Conservation (phyloP, 1,140 invertebrate genomes). For the Ganaspis sp. region DNA sequence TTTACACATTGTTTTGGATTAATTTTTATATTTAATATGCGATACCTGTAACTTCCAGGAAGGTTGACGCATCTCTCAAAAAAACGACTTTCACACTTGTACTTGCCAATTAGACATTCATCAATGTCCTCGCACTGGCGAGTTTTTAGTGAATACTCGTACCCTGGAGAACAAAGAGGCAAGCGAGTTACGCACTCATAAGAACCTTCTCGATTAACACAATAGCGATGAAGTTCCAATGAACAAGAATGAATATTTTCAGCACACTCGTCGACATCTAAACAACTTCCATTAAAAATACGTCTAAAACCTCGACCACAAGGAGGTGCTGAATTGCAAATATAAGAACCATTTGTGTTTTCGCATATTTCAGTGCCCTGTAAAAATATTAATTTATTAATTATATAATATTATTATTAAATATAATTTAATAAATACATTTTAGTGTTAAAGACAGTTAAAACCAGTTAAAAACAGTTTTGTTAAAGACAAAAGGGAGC, state of each 20-base stretch:
- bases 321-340: slow-evolving; percentile 54
- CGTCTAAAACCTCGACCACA: slow-evolving; percentile 61
- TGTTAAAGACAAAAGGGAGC: too few relatives aligned
- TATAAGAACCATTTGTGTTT: slow-evolving; percentile 66
- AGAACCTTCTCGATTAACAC: slow-evolving; percentile 77
- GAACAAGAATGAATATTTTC: slow-evolving; percentile 64
- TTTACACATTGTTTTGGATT: too few relatives aligned
- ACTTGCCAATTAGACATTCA: slow-evolving; percentile 77
- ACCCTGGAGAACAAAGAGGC: slow-evolving; percentile 66
- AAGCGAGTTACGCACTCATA: slow-evolving; percentile 73
- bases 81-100: slow-evolving; percentile 69
- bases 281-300: slow-evolving; percentile 70
- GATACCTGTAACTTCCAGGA: slow-evolving; percentile 79
- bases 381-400: neutral
- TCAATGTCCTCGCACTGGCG: slow-evolving; percentile 79
- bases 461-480: too few relatives aligned
- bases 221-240: slow-evolving; percentile 69
- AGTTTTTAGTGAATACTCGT: slow-evolving; percentile 61
- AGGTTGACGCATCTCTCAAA: slow-evolving; percentile 78
- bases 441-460: too few relatives aligned
- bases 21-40: neutral
- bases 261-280: slow-evolving; percentile 78
- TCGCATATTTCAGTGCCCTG: slow-evolving; percentile 56
- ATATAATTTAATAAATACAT: too few relatives aligned
- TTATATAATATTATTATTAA: slow-evolving; percentile 17